A percentile compares a stretch with the other conserved stretches of the same genome.
phyloP scores from a whole-genome alignment of 1,140 invertebrate species.

The Leguminivora glycinivorella region DNA sequence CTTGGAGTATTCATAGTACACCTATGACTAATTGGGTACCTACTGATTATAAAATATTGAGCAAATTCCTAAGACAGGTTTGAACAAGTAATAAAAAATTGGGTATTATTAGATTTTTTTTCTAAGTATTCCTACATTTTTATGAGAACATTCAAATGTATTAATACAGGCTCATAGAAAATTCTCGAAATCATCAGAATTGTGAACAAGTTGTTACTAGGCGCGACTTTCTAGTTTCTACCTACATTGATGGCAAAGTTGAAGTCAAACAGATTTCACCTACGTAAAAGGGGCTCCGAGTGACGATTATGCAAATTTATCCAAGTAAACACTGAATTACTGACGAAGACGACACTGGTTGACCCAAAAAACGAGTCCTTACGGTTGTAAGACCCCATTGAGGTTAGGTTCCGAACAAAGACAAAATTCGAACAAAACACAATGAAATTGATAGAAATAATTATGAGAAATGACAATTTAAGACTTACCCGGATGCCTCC shows the following conservation, averaged over 20 bases:
- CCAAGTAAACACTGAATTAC: conserved; percentile 41
- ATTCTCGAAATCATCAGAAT: conserved; percentile 3
- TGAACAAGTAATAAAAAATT: neutral
- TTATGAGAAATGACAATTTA: conserved; percentile 36
- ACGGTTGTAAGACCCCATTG: conserved; percentile 34
- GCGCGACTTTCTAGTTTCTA: conserved; percentile 26
- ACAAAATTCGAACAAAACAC: conserved; percentile 36
- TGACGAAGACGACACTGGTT: conserved; percentile 62
- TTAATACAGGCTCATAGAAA: neutral
- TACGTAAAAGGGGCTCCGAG: conserved; percentile 26
- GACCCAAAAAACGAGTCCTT: conserved; percentile 60
- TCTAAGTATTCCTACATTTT: neutral
- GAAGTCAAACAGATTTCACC: conserved; percentile 23
- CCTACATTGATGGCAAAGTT: neutral
- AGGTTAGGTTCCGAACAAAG: conserved; percentile 52
- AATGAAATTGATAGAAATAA: conserved; percentile 33
- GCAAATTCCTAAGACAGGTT: neutral
- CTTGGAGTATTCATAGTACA: too few species aligned
- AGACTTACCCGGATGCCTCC: conserved; percentile 73
- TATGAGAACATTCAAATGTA: neutral
- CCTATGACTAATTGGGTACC: neutral
- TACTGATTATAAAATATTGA: neutral
- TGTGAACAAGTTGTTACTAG: conserved; percentile 17
- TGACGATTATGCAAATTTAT: conserved; percentile 50
- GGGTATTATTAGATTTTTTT: neutral